Conservation (phyloP, 2,797 vertebrate species). For the Psittacula derbiana region DNA sequence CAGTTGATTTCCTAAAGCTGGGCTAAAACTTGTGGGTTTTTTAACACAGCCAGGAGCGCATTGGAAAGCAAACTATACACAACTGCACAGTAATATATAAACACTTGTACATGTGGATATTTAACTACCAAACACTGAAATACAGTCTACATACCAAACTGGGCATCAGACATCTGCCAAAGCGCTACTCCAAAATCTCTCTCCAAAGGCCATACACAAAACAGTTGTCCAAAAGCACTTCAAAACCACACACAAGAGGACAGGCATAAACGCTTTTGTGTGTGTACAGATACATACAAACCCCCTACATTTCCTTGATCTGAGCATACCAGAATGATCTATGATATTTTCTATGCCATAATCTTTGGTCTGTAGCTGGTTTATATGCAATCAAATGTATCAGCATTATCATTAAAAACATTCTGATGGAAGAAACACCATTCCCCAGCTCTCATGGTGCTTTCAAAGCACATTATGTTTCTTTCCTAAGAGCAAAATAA, state of each 20-base stretch:
- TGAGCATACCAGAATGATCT: not conserved
- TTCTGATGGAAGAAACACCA: not conserved
- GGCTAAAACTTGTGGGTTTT: not conserved
- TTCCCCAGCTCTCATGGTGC: not conserved
- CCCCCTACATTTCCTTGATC: not conserved
- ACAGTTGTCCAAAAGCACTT: not conserved
- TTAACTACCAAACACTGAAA: not conserved
- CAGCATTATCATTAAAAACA: constrained; percentile 7
- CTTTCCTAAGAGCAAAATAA: not conserved
- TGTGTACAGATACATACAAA: not conserved
- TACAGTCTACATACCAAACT: not conserved
- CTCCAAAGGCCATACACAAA: not conserved
- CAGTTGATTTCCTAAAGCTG: not conserved
- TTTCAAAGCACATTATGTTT: not conserved
- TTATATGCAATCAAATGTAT: not conserved
- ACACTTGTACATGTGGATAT: not conserved
- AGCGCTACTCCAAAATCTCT: not conserved
- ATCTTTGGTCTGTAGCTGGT: not conserved
- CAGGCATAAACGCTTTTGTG: not conserved
- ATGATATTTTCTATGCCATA: not conserved
- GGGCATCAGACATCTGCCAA: not conserved
- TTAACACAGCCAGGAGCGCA: not conserved
- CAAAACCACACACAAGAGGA: not conserved
- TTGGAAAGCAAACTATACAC: not conserved
- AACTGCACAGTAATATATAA: not conserved